These are phyloP conservation scores for Porites australiensis DNA, from an alignment of 64 coral and sea anemone genomes.

Conservation along the genomic window DNA sequence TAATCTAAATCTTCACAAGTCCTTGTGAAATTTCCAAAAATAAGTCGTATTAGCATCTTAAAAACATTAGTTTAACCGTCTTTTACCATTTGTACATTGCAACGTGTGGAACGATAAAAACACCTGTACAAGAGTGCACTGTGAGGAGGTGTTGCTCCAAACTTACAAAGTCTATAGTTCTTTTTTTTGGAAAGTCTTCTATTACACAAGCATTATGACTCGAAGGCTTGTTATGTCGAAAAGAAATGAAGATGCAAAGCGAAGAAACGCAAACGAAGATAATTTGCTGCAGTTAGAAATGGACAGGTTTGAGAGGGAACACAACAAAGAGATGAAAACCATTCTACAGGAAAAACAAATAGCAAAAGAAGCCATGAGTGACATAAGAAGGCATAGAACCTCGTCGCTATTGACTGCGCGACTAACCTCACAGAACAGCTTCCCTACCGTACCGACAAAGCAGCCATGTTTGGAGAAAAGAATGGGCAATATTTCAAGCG, in stretches of 20 bases:
- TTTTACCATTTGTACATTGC: too few species aligned
- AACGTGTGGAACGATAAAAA: too few species aligned
- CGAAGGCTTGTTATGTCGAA: conserved; percentile 25
- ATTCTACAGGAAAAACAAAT: conserved; percentile 50
- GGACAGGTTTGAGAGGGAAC: conserved; percentile 57
- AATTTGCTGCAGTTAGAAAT: conserved; percentile 78
- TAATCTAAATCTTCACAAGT: background rate
- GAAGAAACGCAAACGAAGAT: conserved; percentile 67
- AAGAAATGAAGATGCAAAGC: conserved; percentile 76
- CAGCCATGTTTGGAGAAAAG: background rate
- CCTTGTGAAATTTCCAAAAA: conserved; percentile 15
- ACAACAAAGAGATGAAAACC: conserved; percentile 74
- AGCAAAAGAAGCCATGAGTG: conserved; percentile 53
- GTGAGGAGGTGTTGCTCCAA: background rate
- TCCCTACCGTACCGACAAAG: background rate
- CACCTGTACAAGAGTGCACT: too few species aligned
- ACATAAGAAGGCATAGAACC: conserved; percentile 11
- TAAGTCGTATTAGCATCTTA: background rate
- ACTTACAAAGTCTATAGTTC: background rate
- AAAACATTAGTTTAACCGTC: background rate
- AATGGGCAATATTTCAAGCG: background rate
- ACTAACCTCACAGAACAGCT: background rate
- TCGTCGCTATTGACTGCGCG: background rate
- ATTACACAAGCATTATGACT: background rate
- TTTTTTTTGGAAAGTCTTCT: background rate